Evolutionary conservation across 2,888 invertebrate species (phyloP).

Genomic region (Apotomis turbidana): DNA sequence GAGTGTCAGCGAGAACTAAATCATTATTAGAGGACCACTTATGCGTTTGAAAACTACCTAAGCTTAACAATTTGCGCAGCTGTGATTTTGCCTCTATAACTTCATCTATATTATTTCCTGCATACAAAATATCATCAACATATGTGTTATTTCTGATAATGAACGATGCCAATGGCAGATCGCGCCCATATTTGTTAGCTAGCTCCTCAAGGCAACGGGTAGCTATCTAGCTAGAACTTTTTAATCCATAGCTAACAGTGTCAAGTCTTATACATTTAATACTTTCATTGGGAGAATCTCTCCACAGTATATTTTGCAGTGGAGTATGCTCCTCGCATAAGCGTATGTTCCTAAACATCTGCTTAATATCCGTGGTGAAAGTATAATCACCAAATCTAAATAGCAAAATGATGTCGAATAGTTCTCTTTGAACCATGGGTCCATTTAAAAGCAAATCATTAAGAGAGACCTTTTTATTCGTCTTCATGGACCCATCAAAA

Average conservation of each 20-base stretch:
- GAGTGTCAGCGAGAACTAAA: background rate
- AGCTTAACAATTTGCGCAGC: background rate
- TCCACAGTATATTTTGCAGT: slow-evolving; percentile 17
- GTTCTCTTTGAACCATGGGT: background rate
- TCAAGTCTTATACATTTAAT: slow-evolving; percentile 40
- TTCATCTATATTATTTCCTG: slow-evolving; percentile 1
- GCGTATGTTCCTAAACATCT: slow-evolving; percentile 17
- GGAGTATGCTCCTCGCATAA: background rate
- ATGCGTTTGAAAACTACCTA: slow-evolving; percentile 24
- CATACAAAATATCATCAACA: slow-evolving; percentile 39
- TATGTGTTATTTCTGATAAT: slow-evolving; percentile 36
- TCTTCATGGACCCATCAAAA: slow-evolving; percentile 15
- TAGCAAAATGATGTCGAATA: slow-evolving; percentile 11
- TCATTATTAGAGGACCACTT: slow-evolving; percentile 15
- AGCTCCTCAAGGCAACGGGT: slow-evolving; percentile 39
- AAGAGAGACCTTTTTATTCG: slow-evolving; percentile 11
- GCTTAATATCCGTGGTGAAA: slow-evolving; percentile 13
- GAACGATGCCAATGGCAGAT: slow-evolving; percentile 28
- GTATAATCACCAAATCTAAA: slow-evolving; percentile 13
- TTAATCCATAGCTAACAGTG: slow-evolving; percentile 40
- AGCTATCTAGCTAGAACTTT: slow-evolving; percentile 35
- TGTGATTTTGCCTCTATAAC: background rate
- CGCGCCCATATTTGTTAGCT: slow-evolving; percentile 22
- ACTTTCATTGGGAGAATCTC: slow-evolving; percentile 28
- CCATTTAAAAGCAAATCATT: slow-evolving; percentile 18